These are phyloP conservation scores for Cinclus cinclus DNA, from an alignment of 2,113 vertebrate species.

Conservation along the genomic window DNA sequence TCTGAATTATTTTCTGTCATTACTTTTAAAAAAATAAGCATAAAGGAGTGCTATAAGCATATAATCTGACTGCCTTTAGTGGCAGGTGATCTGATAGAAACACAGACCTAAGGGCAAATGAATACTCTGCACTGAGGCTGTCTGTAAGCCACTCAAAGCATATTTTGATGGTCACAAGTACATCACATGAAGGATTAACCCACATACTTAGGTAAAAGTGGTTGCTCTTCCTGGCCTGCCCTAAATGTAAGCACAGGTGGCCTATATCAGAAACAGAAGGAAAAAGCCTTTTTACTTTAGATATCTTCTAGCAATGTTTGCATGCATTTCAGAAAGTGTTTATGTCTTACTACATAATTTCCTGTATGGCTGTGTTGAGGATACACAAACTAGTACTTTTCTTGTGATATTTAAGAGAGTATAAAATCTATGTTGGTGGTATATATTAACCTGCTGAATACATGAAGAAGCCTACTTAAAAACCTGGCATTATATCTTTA, in stretches of 20 bases:
- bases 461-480: background rate
- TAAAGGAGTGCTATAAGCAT: background rate
- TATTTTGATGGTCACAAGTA: slow-evolving; percentile 20
- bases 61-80: background rate
- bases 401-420: background rate
- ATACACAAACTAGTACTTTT: background rate
- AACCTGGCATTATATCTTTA: background rate
- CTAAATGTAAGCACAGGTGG: background rate
- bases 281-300: background rate
- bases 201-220: background rate
- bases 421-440: background rate
- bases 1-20: accelerated
- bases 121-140: background rate
- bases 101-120: background rate
- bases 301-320: background rate
- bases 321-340: background rate
- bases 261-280: background rate
- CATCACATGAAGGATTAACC: background rate
- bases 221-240: background rate
- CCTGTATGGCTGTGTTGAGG: background rate
- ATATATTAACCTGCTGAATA: background rate
- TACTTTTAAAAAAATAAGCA: background rate
- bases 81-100: background rate
- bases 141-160: background rate
- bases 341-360: background rate